Evolutionary conservation across 2,888 invertebrate species (phyloP), one percentile per base, ranked within the genome.

Genomic region (Rhamnusium bicolor): DNA sequence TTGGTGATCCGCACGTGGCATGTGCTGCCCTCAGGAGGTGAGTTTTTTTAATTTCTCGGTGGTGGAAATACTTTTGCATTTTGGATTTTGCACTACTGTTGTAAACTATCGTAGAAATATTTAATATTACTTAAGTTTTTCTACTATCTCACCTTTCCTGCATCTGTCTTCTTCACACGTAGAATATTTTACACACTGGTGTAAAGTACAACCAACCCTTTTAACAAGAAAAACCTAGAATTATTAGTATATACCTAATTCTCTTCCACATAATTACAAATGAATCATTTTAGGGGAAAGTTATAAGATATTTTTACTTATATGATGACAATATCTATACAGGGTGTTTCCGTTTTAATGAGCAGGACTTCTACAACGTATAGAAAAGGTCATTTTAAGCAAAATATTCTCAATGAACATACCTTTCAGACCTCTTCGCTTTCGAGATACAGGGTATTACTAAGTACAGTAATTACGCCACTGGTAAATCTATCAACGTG

Each of bases 1-100:
- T 84, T 85, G 85, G 85, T 84, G 85, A 84, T 84, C 86, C 84
- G 84, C 85, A 82, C 85, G 80, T 84, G 85, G 86, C 86, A 85
- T 87, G 85, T 85, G 85, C 85, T 84, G 85, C 81, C 83, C 83
- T 80, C 85, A 88, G 88, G 88, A 88, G 88, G 88, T 88, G 87
- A 88, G 88, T 88, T 79, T 76, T 76, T 76, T 83, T 78, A 74
- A 81, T 82, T 83, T 81, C 82, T 79, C 85, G 84, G 85, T 85
- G 83, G 84, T 84, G 84, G 75, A 75, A 72, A 72, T 60, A 53
- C 73, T 73, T 77, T 78, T 83, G 79, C 75, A 75, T 80, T 81
- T 80, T 80, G 72, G 65, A 54, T 56, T 67, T 54, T 67, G 67
- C 67, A 56, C 53, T 32, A 53, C 58, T 60, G 32, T 32, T 65